Evolutionary conservation across 2,888 invertebrate species (phyloP), one percentile per base, ranked within the genome.

Genomic region (Paralinhomoeus sp.): DNA sequence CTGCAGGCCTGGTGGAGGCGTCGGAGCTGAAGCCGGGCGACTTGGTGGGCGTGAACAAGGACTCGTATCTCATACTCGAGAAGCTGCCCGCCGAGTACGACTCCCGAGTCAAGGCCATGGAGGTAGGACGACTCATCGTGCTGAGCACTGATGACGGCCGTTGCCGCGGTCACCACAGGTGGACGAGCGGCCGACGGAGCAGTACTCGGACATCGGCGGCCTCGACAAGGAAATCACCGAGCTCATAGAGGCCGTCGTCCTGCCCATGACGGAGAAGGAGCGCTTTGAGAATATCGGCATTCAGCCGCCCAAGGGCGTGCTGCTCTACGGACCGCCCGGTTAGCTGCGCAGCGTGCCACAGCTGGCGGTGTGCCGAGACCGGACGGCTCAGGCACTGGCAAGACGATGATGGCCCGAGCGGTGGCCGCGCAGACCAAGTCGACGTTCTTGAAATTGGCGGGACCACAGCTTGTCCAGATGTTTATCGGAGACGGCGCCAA

Each of bases 141-240:
- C 31, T 31, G 31, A 31, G 9, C 31, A 15, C 31, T 12, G 15
- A 31, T 12, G 15, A 31, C 9, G 12, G 31, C 31, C 9, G 15
- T 31, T 31, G 12, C 9, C 9, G 12, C 15, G 9, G 15, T 31
- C 15, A 31, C 31, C 9, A 7, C 46, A 93, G 67, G 97, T 97
- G 0, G 97, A 99, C 65, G 97, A 99, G 67, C 72, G 97, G 50
- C 97, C 97, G 0, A 91, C 91, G 12, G 97, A 99, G 65, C 91
- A 97, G 64, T 97, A 99, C 67, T 87, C 89, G 9, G 97, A 99
- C 68, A 93, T 97, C 65, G 97, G 97, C 62, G 97, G 97, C 17
- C 69, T 97, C 50, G 97, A 99, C 62, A 97, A 97, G 67, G 97
- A 99, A 68, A 97, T 97, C 62, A 85, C 73, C 56, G 35, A 42